Conservation (phyloP, 2,797 vertebrate genomes). For the Mormyrus proboscirostris region DNA sequence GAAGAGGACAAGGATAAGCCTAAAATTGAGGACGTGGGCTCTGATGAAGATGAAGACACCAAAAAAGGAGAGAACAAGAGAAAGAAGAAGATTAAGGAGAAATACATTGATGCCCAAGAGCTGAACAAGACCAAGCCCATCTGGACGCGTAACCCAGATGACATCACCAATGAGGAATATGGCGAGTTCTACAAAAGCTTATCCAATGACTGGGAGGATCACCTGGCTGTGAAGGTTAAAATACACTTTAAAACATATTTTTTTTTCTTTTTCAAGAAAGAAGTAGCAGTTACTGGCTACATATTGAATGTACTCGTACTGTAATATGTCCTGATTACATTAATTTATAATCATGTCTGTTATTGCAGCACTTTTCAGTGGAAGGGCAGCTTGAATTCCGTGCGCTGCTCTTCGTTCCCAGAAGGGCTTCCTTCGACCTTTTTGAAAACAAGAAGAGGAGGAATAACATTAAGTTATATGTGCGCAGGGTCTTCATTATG, state of each 20-base stretch:
- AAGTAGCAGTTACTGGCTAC: slow-evolving; percentile 34
- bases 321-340: not conserved
- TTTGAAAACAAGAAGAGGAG: slow-evolving; percentile 90
- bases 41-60: slow-evolving; percentile 71
- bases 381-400: slow-evolving; percentile 88
- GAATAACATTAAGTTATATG: slow-evolving; percentile 77
- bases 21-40: slow-evolving; percentile 66
- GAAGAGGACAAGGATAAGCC: slow-evolving; percentile 61
- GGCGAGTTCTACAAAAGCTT: slow-evolving; percentile 92
- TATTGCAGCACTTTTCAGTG: slow-evolving; percentile 59
- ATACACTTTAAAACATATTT: not conserved
- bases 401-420: slow-evolving; percentile 80
- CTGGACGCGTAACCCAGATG: slow-evolving; percentile 52
- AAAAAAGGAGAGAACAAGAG: slow-evolving; percentile 70
- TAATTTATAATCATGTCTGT: not conserved
- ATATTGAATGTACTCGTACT: not conserved
- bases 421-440: slow-evolving; percentile 80
- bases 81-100: slow-evolving; percentile 74
- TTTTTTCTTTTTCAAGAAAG: not conserved
- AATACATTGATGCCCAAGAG: slow-evolving; percentile 72
- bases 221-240: slow-evolving; percentile 70
- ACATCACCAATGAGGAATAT: slow-evolving; percentile 87
- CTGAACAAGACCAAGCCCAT: slow-evolving; percentile 86
- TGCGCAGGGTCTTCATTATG: slow-evolving; percentile 73
- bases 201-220: slow-evolving; percentile 47